Base-by-base conservation (phyloP, 37 sponge, comb jelly and placozoan species). In the Spongilla lacustris region DNA sequence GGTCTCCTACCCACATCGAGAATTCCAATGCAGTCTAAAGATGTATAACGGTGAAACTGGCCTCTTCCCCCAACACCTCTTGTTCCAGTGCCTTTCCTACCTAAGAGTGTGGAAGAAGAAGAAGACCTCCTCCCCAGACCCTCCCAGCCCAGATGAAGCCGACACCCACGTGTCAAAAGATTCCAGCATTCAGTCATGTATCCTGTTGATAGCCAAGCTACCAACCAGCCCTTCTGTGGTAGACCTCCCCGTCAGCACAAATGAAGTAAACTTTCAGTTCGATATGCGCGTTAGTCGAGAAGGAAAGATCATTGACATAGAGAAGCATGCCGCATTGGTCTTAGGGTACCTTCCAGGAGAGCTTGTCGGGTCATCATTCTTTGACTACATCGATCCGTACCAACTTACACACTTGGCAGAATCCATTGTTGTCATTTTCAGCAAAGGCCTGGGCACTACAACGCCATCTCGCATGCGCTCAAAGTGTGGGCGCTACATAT, bases 371-470 rank as follows among this genome's bases (percentile, higher is more conserved):
- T 50, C 87, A 0, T 83, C 81, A 0, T 76, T 93, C 67, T 93
- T 93, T 32, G 93, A 93, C 41, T 89, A 84, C 48, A 38, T 93
- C 27, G 73, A 93, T 41, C 93, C 93, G 10, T 93, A 89, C 46
- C 93, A 93, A 68, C 31, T 93, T 11, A 13, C 30, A 12, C 69
- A 84, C 1, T 80, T 93, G 21, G 84, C 84, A 1, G 87, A 89
- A 34, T 23, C 83, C 0, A 86, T 93, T 32, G 24, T 58, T 0
- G n/a, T 14, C 41, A 81, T 89, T 66, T 46, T 84, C 48, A 33
- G 38, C 34, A 86, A 75, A 6, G 90, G 90, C 22, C 68, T 77
- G 36, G 93, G 93, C 6, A 68, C 87, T 0, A 86, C 93, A 0
- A 80, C 82, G 1, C 90, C 87, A n/a, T 93, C 86, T 28, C 69